Evolutionary conservation across 2,888 invertebrate species (phyloP), one percentile per base, ranked within the genome.

Genomic region (Shargacucullia verbasci): DNA sequence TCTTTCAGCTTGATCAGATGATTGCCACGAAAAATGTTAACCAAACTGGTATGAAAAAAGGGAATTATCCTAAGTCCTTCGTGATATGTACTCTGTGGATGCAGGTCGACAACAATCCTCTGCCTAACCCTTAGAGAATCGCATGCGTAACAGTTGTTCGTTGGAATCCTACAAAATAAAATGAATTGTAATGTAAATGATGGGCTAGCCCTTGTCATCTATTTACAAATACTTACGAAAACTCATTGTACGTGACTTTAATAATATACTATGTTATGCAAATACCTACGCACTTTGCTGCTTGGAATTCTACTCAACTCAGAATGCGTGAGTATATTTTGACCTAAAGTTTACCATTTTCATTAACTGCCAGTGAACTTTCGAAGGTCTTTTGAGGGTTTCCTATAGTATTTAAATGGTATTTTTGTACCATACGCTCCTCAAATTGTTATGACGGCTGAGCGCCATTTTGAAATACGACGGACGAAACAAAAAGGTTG

Each of bases 211-310:
- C 48, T 37, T 41, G 43, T 49, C 48, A 35, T 45, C 25, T 46
- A 54, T 68, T 49, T 62, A 56, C 68, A 43, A 67, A 68, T 13
- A 53, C 61, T 66, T 66, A 66, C 57, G 46, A 67, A 57, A 67
- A 48, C 66, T 59, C 41, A 57, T 62, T 46, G 62, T 57, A 68
- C 67, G 68, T 62, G 62, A 34, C 35, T 46, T 37, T 41, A 67
- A 67, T 61, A 61, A 43, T 61, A 52, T 52, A 49, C 12, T 37
- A 31, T 38, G 43, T 44, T 52, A 65, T 54, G 64, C 31, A 48
- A 65, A 65, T 65, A 35, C 8, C 6, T 10, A 34, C 35, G 13
- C 31, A 52, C 43, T 44, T 11, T 14, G 29, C 41, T 48, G 49
- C 44, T 60, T 67, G 52, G 33, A 47, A 60, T 66, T 31, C 47